Evolutionary conservation across 2,888 invertebrate species (phyloP).

Genomic region (Leptarthrus brevirostris): DNA sequence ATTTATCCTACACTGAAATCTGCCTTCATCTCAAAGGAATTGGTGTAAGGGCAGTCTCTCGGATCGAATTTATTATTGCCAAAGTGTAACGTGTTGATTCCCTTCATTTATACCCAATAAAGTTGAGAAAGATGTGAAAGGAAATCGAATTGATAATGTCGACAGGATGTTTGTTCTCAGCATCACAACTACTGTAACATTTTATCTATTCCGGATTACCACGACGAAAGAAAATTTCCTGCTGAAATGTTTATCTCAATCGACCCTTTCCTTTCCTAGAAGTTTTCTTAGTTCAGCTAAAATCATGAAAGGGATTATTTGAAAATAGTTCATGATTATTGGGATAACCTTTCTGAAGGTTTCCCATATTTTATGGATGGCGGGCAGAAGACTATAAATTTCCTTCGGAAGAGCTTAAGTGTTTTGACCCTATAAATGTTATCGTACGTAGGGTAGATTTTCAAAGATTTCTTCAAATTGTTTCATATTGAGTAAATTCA

Average conservation of each 20-base stretch:
- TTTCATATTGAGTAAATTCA: background rate
- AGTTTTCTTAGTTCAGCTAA: conserved; percentile 26
- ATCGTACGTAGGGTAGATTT: background rate
- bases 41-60: conserved; percentile 1
- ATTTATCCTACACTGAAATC: conserved; percentile 4
- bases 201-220: background rate
- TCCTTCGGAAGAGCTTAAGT: conserved; percentile 1
- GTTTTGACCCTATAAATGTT: background rate
- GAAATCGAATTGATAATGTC: conserved; percentile 48
- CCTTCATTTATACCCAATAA: conserved; percentile 48
- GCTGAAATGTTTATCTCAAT: conserved; percentile 12
- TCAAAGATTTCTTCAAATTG: conserved; percentile 4
- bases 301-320: conserved; percentile 43
- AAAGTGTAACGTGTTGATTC: conserved; percentile 48
- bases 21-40: background rate
- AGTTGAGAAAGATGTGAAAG: conserved; percentile 30
- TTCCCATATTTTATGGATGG: conserved; percentile 47
- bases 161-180: conserved; percentile 41
- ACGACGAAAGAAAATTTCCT: conserved; percentile 3
- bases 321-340: conserved; percentile 48
- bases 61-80: conserved; percentile 45
- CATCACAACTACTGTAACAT: conserved; percentile 11
- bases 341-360: conserved; percentile 37
- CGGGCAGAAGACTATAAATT: conserved; percentile 26
- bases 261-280: conserved; percentile 26